Evolutionary conservation across 1,140 invertebrate species (phyloP).

Genomic region (Trichoplusia ni): DNA sequence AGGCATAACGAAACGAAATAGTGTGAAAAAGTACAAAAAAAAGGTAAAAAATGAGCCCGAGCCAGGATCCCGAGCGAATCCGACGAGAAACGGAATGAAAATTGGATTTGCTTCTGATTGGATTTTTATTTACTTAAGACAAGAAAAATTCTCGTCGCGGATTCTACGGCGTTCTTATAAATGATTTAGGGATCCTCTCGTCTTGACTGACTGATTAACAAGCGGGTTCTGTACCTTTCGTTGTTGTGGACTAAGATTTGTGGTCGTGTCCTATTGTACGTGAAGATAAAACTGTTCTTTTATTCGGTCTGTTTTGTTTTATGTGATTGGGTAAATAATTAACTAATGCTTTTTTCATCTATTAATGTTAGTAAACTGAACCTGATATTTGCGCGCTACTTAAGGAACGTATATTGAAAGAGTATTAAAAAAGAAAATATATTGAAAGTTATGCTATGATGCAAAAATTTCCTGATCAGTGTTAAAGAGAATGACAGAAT

Average conservation of each 20-base stretch:
- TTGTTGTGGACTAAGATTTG: conserved; percentile 1
- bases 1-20: conserved; percentile 49
- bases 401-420: too few relatives aligned
- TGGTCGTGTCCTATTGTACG: too few relatives aligned
- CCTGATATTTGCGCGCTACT: too few relatives aligned
- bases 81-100: conserved; percentile 73
- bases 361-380: too few relatives aligned
- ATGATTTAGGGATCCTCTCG: conserved; percentile 59
- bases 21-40: conserved; percentile 68
- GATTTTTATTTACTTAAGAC: conserved; percentile 82
- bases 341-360: too few relatives aligned
- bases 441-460: too few relatives aligned
- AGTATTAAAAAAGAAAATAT: too few relatives aligned
- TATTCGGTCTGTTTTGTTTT: too few relatives aligned
- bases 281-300: too few relatives aligned
- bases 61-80: conserved; percentile 67
- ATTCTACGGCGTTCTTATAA: conserved; percentile 67
- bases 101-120: conserved; percentile 79
- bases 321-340: too few relatives aligned
- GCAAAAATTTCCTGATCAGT: too few relatives aligned
- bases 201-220: conserved; percentile 63
- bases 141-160: conserved; percentile 72
- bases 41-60: conserved; percentile 63
- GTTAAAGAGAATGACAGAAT: too few relatives aligned
- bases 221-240: conserved; percentile 33